Percentiles rank a stretch among this genome's conserved stretches.
These are phyloP conservation scores for Enteromius viviparus DNA, from an alignment of 2,797 vertebrate species.

Conservation along the genomic window DNA sequence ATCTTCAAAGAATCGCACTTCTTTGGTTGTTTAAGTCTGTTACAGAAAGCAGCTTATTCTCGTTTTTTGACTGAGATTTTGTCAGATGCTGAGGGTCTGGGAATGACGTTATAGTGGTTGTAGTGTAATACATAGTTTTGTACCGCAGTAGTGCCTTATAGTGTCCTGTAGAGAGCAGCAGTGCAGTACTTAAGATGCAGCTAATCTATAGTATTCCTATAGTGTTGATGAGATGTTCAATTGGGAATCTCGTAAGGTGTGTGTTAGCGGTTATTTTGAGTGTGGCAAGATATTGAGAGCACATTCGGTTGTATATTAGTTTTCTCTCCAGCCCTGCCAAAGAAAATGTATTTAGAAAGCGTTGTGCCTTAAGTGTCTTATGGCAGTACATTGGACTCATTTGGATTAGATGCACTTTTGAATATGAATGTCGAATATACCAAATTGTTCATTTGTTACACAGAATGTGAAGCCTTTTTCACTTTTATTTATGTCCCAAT, in stretches of 20 bases:
- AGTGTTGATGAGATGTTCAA: slow-evolving; percentile 13
- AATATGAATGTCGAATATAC: slow-evolving; percentile 81
- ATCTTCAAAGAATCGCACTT: slow-evolving; percentile 17
- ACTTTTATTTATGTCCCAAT: slow-evolving; percentile 89
- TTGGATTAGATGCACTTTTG: slow-evolving; percentile 87
- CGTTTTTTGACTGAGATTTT: background rate
- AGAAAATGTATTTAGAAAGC: slow-evolving; percentile 16
- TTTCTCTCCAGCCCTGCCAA: slow-evolving; percentile 12
- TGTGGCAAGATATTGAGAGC: slow-evolving; percentile 10
- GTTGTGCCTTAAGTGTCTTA: slow-evolving; percentile 26
- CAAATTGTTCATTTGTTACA: slow-evolving; percentile 68
- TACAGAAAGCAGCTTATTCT: background rate
- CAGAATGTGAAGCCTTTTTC: slow-evolving; percentile 86
- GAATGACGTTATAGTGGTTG: background rate
- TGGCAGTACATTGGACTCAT: slow-evolving; percentile 26
- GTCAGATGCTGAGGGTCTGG: background rate
- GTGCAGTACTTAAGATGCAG: slow-evolving; percentile 25
- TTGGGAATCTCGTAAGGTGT: slow-evolving; percentile 16
- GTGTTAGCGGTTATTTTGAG: slow-evolving; percentile 13
- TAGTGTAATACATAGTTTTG: background rate
- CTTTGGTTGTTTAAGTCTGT: slow-evolving; percentile 19
- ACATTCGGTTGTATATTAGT: slow-evolving; percentile 19
- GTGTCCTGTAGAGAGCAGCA: slow-evolving; percentile 38
- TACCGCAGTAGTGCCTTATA: slow-evolving; percentile 25
- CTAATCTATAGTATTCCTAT: slow-evolving; percentile 32